Percentiles rank a stretch among this genome's conserved stretches.
Conservation (phyloP, 2,888 invertebrate species). For the Ellobium chinense region DNA sequence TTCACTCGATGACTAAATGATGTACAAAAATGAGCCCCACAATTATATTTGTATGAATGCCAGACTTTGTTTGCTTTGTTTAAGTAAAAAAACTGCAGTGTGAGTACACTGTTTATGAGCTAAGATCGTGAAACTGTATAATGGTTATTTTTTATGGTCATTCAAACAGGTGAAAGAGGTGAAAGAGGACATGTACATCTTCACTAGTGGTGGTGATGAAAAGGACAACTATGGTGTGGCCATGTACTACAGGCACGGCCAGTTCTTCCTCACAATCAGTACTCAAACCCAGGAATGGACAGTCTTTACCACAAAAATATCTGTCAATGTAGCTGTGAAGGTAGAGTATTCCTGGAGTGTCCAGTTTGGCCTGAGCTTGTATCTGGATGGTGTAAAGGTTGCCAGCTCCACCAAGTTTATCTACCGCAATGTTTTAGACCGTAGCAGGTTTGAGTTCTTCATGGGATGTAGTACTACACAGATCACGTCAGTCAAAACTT, state of each 20-base stretch:
- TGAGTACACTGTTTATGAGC: no score
- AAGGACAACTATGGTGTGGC: constrained; percentile 56
- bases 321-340: constrained; percentile 47
- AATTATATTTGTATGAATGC: no score
- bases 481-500: constrained; percentile 24
- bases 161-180: constrained; percentile 41
- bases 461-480: constrained; percentile 48
- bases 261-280: constrained; percentile 51
- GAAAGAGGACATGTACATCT: constrained; percentile 56
- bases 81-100: no score
- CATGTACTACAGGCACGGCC: constrained; percentile 54
- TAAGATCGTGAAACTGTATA: no score
- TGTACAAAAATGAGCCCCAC: no score
- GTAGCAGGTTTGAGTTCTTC: constrained; percentile 37
- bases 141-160: no score
- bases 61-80: no score
- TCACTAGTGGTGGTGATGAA: constrained; percentile 58
- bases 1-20: no score
- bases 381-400: constrained; percentile 52
- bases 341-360: constrained; percentile 60
- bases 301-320: constrained; percentile 46
- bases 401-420: constrained; percentile 54
- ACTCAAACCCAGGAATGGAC: constrained; percentile 58
- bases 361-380: constrained; percentile 55
- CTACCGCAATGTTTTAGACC: constrained; percentile 29